These are phyloP conservation scores for Eretmochelys imbricata DNA, from an alignment of 2,113 vertebrate genomes.

Conservation along the genomic window DNA sequence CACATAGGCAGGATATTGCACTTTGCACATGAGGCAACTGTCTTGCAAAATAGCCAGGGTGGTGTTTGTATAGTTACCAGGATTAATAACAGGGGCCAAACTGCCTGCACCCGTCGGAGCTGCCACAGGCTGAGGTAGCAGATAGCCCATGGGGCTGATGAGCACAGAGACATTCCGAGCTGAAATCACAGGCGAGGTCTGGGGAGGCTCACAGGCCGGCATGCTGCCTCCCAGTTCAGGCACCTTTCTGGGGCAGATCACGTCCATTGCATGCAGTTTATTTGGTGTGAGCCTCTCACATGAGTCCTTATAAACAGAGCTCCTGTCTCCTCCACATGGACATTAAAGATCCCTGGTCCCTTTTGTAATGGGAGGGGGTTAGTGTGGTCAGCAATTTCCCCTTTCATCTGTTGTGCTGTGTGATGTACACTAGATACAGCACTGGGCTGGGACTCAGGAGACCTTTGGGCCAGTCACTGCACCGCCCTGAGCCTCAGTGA, in stretches of 20 bases:
- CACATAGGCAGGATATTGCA: not conserved
- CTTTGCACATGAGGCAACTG: not conserved
- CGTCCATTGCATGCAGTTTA: not conserved
- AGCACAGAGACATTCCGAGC: not conserved
- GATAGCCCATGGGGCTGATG: too few species aligned
- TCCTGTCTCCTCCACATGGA: not conserved
- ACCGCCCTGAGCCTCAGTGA: not conserved
- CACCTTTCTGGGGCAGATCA: not conserved
- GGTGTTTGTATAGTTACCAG: not conserved
- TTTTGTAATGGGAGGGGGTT: not conserved
- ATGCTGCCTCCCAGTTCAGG: not conserved
- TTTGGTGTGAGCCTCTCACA: not conserved
- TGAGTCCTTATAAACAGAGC: not conserved
- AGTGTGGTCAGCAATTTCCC: not conserved
- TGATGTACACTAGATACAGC: not conserved
- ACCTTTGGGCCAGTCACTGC: not conserved
- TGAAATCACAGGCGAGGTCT: not conserved
- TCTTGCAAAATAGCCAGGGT: not conserved
- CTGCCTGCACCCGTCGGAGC: not conserved
- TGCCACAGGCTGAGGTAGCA: not conserved
- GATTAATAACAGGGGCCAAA: not conserved
- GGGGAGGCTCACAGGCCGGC: not conserved
- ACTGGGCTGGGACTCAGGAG: not conserved
- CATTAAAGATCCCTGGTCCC: not conserved
- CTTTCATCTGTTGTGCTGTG: not conserved